Base-by-base conservation (phyloP, 2,888 invertebrate genomes). In the Teinopalpus imperialis region DNA sequence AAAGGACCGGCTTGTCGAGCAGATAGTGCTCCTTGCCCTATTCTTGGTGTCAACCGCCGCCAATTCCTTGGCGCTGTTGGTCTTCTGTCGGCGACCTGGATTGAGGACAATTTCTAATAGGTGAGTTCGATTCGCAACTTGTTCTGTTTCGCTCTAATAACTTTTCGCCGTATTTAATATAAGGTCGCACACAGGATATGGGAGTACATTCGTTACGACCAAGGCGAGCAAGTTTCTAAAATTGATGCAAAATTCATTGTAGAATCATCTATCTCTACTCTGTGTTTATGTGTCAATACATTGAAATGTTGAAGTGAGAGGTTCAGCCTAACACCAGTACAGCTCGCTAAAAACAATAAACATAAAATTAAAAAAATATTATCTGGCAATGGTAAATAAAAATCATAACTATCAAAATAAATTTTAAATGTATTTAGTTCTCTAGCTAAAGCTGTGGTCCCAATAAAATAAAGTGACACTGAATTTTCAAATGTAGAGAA, bases 71-170 rank as follows among this genome's bases (percentile, higher is more conserved):
- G 92, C 95, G 44, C 88, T 95, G 56, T 81, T 94, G 57, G 93
- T 95, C 36, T 95, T 95, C 81, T 91, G 92, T 71, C 89, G 92
- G 61, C 90, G 93, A 57, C 92, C 94, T 37, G 92, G 93, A 34
- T 85, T 95, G 35, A 90, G 95, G 65, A 94, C 94, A 55, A 92
- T 95, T 61, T 95, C 95, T 47, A 95, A 95, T 90, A 91, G 94
- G 94, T 94, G 82, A 85, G 89, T 71, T 66, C 29, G 37, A 29
- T 49, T 43, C 26, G 5, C 24, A 27, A 29, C 32, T 24, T 3
- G n/a, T 39, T 29, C 8, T 31, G 21, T 26, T 44, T 12, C 21
- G 48, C 26, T 41, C 39, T 18, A 37, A 14, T 44, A 48, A 43
- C 27, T 34, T 34, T 30, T 39, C 2, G 18, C 21, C 6, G 14